Evolutionary conservation across 2,113 vertebrate species (phyloP), one percentile per base, ranked within the genome.

Genomic region (Chlamydotis undulata): DNA sequence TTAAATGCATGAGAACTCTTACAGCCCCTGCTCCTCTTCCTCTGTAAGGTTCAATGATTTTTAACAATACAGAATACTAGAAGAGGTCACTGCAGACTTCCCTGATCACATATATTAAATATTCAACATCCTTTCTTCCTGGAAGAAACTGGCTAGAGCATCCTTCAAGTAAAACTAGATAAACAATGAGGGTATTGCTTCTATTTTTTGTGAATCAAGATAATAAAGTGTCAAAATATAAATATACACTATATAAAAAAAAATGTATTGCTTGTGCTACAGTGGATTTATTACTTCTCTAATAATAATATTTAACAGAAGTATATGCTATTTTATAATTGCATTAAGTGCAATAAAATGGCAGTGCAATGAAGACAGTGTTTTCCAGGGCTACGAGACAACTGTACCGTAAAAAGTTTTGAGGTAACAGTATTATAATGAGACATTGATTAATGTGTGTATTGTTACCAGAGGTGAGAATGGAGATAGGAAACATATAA

Each of bases 191-290:
- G 35, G 22, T 15, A 69, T 85, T 77, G 14, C 55, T 90, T 83
- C 65, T 75, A 28, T 83, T 92, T 92, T 93, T 95, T 65, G 60
- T 57, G 19, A 91, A 55, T 85, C 83, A 91, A 45, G 81, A 87
- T 68, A 86, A 61, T 92, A 87, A 94, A 16, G 4, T 93, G 83
- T 93, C 83, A 91, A 93, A 94, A 86, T 31, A 79, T 56, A 93
- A 90, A 92, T 89, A 68, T 21, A 28, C 35, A 67, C 23, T 56
- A 4, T 52, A n/a, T 88, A 70, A 96, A 92, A 81, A 81, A 81
- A 64, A 23, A 0, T 4, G 16, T 71, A 91, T 78, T 86, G 8
- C 57, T 88, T 94, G 56, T 83, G 73, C 71, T 90, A 19, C 19
- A 47, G 21, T 23, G 33, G 25, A 79, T 80, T 87, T 92, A 69